Evolutionary conservation across 2,113 vertebrate species (phyloP).

Genomic region (Podilymbus podiceps): DNA sequence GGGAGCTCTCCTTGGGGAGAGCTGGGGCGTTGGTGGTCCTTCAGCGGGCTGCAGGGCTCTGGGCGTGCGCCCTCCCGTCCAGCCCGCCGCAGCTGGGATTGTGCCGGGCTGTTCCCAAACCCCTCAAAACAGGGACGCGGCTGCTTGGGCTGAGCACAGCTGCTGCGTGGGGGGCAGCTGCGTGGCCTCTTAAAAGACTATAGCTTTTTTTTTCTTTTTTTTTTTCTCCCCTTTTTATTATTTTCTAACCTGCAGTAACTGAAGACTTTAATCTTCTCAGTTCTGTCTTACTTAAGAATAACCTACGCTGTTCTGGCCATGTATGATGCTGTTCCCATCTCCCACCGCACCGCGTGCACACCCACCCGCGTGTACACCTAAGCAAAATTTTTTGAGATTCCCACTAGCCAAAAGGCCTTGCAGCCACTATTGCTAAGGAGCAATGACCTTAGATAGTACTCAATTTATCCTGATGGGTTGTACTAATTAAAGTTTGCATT

Average conservation of each 20-base stretch:
- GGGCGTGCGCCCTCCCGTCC: accelerated
- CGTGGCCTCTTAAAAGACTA: background rate
- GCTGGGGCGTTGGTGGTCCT: background rate
- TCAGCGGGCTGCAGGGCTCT: background rate
- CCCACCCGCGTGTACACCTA: accelerated
- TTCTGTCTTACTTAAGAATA: background rate
- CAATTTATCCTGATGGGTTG: background rate
- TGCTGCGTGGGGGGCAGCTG: background rate
- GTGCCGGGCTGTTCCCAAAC: background rate
- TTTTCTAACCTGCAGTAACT: background rate
- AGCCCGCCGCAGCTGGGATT: background rate
- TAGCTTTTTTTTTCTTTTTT: too few relatives aligned
- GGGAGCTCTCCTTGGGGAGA: background rate
- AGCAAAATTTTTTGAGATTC: background rate
- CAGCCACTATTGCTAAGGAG: background rate
- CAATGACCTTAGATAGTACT: background rate
- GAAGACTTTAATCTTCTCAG: background rate
- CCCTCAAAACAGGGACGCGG: background rate
- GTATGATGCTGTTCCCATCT: background rate
- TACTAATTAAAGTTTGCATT: background rate
- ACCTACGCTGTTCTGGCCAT: accelerated
- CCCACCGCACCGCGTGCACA: accelerated
- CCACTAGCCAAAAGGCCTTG: background rate
- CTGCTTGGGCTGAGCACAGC: background rate
- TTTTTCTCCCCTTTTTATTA: background rate